Conservation (phyloP, 2,888 invertebrate genomes). For the Anodontia alba region DNA sequence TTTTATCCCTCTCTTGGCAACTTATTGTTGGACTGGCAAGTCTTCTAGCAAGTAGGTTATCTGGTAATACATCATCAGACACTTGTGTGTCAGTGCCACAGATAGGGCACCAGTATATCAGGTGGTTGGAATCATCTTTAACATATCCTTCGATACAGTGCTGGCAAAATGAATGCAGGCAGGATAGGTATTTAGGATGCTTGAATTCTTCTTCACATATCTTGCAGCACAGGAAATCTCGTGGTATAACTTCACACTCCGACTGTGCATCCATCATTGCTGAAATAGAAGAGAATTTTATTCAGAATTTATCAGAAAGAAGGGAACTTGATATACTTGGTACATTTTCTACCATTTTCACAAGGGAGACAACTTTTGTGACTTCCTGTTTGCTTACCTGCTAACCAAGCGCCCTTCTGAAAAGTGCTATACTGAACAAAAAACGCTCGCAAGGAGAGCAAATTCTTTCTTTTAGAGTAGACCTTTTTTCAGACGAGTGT, state of each 20-base stretch:
- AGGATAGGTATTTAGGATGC: constrained; percentile 74
- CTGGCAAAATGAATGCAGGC: constrained; percentile 74
- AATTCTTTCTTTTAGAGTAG: too few relatives aligned
- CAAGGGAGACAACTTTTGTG: too few relatives aligned
- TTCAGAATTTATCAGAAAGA: not conserved
- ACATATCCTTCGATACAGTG: constrained; percentile 61
- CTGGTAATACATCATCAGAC: constrained; percentile 57
- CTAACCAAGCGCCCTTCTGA: too few relatives aligned
- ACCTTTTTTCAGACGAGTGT: too few relatives aligned
- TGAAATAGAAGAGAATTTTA: constrained; percentile 45
- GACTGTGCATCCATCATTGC: constrained; percentile 72
- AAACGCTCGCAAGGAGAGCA: too few relatives aligned
- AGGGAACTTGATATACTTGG: too few relatives aligned
- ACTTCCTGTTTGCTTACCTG: too few relatives aligned
- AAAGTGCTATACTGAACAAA: too few relatives aligned
- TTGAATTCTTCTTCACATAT: constrained; percentile 77
- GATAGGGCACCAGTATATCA: constrained; percentile 71
- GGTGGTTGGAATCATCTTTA: constrained; percentile 54
- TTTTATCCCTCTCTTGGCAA: constrained; percentile 54
- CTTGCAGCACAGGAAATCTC: constrained; percentile 76
- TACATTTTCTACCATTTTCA: too few relatives aligned
- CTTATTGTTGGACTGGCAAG: constrained; percentile 61
- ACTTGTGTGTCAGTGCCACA: constrained; percentile 71
- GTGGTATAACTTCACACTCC: constrained; percentile 75
- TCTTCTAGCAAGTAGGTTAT: constrained; percentile 73